These are phyloP conservation scores for Parazoanthus atlanticus DNA, from an alignment of 92 coral and sea anemone genomes.

Conservation along the genomic window DNA sequence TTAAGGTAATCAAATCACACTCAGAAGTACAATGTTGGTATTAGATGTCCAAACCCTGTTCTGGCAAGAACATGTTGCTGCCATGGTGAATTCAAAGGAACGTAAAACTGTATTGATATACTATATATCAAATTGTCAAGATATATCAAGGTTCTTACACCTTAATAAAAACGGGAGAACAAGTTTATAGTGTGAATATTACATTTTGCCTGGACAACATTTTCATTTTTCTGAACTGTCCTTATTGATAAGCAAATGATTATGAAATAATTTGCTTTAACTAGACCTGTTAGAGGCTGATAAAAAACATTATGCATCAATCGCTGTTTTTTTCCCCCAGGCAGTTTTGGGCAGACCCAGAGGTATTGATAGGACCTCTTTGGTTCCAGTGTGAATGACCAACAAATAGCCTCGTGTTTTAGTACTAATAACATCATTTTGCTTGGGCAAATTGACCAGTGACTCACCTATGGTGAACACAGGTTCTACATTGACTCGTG, in stretches of 20 bases:
- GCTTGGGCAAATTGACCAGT: neutral
- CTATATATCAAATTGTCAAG: too few species aligned
- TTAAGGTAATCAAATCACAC: slow-evolving; percentile 53
- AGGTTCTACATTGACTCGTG: too few species aligned
- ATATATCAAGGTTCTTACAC: too few species aligned
- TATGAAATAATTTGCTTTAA: too few species aligned
- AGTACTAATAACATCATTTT: neutral
- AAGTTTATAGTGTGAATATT: too few species aligned
- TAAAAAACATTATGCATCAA: neutral
- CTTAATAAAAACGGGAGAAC: too few species aligned
- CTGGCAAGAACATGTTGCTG: neutral
- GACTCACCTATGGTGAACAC: too few species aligned
- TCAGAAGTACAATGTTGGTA: neutral
- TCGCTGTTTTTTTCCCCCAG: neutral
- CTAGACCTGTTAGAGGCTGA: neutral
- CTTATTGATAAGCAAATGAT: too few species aligned
- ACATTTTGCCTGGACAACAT: too few species aligned
- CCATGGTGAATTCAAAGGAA: neutral
- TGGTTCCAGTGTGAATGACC: neutral
- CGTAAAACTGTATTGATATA: too few species aligned
- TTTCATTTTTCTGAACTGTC: too few species aligned
- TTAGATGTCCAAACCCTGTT: neutral
- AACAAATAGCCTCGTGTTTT: neutral
- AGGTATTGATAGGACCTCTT: neutral
- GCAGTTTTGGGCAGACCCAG: neutral